Evolutionary conservation across 2,888 invertebrate genomes (phyloP).

Genomic region (Drosophila peninsularis): DNA sequence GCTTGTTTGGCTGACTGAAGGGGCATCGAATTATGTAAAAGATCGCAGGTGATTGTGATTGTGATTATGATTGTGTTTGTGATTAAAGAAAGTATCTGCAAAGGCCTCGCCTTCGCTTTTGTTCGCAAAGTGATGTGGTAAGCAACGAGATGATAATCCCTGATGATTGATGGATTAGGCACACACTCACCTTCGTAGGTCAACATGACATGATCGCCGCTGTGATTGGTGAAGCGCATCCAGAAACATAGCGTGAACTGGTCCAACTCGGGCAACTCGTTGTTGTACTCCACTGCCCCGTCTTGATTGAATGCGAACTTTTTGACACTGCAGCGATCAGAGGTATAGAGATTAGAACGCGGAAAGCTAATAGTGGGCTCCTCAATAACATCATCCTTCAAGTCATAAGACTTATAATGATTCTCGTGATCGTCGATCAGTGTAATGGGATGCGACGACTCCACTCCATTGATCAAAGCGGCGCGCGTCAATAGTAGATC

Average conservation of each 20-base stretch:
- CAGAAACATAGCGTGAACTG: slow-evolving; percentile 94
- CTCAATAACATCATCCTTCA: slow-evolving; percentile 49
- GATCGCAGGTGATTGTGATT: slow-evolving; percentile 18
- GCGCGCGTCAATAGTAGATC: slow-evolving; percentile 47
- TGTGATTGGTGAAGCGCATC: slow-evolving; percentile 93
- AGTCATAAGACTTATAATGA: slow-evolving; percentile 70
- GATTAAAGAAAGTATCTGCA: slow-evolving; percentile 33
- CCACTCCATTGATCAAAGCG: slow-evolving; percentile 38
- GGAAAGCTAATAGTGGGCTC: slow-evolving; percentile 47
- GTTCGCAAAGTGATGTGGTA: neutral
- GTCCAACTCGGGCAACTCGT: slow-evolving; percentile 89
- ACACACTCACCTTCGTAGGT: slow-evolving; percentile 90
- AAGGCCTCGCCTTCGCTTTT: neutral
- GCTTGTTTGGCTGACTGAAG: neutral
- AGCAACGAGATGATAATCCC: neutral
- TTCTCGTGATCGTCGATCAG: slow-evolving; percentile 57
- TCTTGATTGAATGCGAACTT: slow-evolving; percentile 89
- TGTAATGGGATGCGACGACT: slow-evolving; percentile 39
- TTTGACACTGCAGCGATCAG: slow-evolving; percentile 88
- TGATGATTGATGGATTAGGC: neutral
- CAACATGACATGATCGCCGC: slow-evolving; percentile 92
- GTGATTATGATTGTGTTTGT: slow-evolving; percentile 20
- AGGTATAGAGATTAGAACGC: slow-evolving; percentile 45
- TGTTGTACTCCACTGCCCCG: slow-evolving; percentile 89
- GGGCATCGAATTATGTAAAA: slow-evolving; percentile 31